These are phyloP conservation scores for Ctenodactylus gundi DNA, from an alignment of 2,113 vertebrate species.

Conservation along the genomic window DNA sequence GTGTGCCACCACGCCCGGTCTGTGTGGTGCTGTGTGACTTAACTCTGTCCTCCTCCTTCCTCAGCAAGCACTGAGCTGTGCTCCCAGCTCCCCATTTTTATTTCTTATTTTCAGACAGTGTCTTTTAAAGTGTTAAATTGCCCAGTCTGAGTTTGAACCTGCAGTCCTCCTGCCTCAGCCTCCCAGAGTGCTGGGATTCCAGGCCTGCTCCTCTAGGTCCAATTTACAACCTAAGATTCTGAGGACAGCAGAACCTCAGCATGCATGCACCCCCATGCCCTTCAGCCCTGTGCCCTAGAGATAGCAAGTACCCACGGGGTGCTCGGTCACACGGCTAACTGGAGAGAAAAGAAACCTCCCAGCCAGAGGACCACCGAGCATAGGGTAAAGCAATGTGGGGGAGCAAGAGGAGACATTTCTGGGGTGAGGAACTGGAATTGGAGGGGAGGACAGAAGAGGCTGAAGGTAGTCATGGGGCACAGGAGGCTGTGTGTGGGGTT, in stretches of 20 bases:
- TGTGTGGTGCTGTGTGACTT: no score
- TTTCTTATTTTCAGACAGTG: no score
- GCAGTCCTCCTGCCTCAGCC: no score
- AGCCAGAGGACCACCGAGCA: neutral
- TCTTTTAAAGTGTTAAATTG: no score
- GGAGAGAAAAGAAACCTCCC: neutral
- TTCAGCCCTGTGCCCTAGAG: neutral
- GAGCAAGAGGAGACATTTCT: neutral
- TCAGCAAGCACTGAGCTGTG: no score
- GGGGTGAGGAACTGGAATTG: neutral
- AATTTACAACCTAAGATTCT: neutral
- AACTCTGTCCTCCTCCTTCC: no score
- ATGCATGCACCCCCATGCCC: neutral
- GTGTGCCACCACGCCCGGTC: no score
- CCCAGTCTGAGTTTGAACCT: no score
- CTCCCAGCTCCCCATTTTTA: no score
- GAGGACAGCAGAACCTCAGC: neutral
- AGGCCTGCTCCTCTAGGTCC: no score
- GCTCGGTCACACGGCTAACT: neutral
- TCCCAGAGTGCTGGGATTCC: no score
- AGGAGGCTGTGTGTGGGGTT: neutral
- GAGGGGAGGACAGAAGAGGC: neutral
- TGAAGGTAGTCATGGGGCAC: neutral
- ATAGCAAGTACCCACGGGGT: rapidly evolving
- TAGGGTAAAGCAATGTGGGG: neutral